Base-by-base conservation (phyloP, 2,888 invertebrate genomes). In the Agrenia bidenticulata region DNA sequence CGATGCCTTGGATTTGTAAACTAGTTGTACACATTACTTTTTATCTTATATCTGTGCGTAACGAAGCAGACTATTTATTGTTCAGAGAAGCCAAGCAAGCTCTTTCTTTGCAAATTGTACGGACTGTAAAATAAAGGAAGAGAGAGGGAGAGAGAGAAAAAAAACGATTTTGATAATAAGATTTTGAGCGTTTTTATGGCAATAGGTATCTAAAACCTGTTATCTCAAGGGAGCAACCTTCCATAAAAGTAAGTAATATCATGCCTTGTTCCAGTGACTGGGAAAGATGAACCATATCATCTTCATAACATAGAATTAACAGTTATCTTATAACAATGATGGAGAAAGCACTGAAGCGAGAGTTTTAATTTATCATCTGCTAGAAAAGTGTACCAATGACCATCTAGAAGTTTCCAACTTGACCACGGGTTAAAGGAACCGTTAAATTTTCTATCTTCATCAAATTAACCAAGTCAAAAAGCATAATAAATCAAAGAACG, bases 311-410 rank as follows among this genome's bases (percentile, higher is more conserved):
- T 24, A 51, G 21, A 51, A 13, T 17, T 5, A 21, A 51, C 51
- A 2, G 51, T 51, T 51, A 51, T 15, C 9, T 51, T 24, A 9
- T 23, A 51, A 24, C 7, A 24, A 23, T 23, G 19, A 51, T 51
- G 51, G 51, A 51, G 51, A 51, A 51, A 51, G 51, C 51, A 51
- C 51, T 51, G 23, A 51, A 51, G 51, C 51, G 51, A 51, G 51
- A 21, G 45, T 23, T 51, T 2, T 51, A 51, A 23, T 51, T 51
- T 51, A 24, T 15, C 23, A 21, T 51, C 13, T 24, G 11, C 19
- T 23, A 23, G 5, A 4, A 7, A 51, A 51, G 23, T 51, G 51
- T 51, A 51, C 19, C 17, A 45, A 5, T 5, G 5, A 45, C 45
- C 23, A 51, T 21, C 24, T 19, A 4, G 15, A 15, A 15, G 15